Evolutionary conservation across 64 coral and sea anemone species (phyloP).

Genomic region (Pachyseris speciosa): DNA sequence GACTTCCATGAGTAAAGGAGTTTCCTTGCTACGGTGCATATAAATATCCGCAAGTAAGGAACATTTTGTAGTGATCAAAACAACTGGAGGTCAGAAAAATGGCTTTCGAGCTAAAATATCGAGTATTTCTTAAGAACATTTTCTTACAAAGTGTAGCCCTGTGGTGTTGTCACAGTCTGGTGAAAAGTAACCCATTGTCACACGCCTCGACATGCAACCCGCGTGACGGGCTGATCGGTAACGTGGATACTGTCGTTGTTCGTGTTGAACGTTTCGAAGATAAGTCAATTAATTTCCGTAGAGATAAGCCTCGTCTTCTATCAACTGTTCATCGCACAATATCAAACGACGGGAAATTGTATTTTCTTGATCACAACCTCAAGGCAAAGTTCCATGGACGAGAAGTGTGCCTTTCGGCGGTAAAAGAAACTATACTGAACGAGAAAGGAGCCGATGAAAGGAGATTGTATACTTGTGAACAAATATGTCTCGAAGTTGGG

Average conservation of each 20-base stretch:
- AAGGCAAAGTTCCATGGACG: constrained; percentile 43
- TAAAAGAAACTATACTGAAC: constrained; percentile 37
- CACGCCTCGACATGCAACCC: not conserved
- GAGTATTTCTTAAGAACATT: not conserved
- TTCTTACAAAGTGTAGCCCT: not conserved
- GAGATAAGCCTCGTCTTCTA: not conserved
- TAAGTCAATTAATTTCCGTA: not conserved
- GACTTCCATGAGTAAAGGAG: not conserved
- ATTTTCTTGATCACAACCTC: not conserved
- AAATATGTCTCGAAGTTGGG: constrained; percentile 20
- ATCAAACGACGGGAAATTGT: constrained; percentile 17
- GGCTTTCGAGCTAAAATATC: not conserved
- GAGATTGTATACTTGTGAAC: constrained; percentile 13
- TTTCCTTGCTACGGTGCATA: not conserved
- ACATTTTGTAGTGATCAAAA: not conserved
- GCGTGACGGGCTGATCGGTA: constrained; percentile 20
- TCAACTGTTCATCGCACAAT: constrained; percentile 20
- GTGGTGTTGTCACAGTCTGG: not conserved
- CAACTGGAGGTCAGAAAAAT: not conserved
- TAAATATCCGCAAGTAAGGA: not conserved
- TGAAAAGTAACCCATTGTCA: not conserved
- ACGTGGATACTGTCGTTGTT: not conserved
- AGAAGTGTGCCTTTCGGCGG: constrained; percentile 41
- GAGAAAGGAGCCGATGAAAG: constrained; percentile 27
- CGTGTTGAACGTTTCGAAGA: not conserved